These are phyloP conservation scores for Ophraella communa DNA, from an alignment of 2,888 invertebrate species.

Conservation along the genomic window DNA sequence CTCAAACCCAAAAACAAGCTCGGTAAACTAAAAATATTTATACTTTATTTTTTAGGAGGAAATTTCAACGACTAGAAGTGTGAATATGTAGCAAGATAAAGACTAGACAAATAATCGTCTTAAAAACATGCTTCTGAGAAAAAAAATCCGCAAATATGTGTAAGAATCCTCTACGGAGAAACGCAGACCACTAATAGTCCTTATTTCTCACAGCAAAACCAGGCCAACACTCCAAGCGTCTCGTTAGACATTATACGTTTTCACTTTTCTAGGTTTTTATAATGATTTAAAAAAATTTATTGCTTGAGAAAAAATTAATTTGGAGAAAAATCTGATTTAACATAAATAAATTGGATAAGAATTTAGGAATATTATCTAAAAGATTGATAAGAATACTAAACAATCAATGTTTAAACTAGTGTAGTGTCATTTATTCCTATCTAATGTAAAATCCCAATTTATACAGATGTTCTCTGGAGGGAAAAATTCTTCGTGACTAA, in stretches of 20 bases:
- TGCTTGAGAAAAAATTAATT: too few species aligned
- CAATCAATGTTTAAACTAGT: too few species aligned
- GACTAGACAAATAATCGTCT: constrained; percentile 13
- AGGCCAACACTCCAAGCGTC: constrained; percentile 40
- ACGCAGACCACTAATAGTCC: constrained; percentile 31
- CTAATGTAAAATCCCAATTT: too few species aligned
- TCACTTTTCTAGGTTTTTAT: neutral
- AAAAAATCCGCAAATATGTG: constrained; percentile 31
- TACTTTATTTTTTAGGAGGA: neutral
- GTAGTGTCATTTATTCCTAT: too few species aligned
- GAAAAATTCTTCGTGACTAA: too few species aligned
- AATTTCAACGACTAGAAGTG: neutral
- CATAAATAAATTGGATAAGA: too few species aligned
- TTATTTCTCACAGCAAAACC: constrained; percentile 30
- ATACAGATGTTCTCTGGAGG: too few species aligned
- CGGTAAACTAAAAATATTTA: neutral
- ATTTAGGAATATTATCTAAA: too few species aligned
- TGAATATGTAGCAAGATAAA: neutral
- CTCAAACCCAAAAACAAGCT: neutral
- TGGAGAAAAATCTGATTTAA: too few species aligned
- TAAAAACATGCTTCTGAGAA: constrained; percentile 20
- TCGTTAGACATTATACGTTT: constrained; percentile 37
- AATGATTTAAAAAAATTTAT: neutral
- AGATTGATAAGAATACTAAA: too few species aligned
- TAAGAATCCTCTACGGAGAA: constrained; percentile 19